phyloP scores from a whole-genome alignment of 1,140 invertebrate species.

The Pollicipes pollicipes region DNA sequence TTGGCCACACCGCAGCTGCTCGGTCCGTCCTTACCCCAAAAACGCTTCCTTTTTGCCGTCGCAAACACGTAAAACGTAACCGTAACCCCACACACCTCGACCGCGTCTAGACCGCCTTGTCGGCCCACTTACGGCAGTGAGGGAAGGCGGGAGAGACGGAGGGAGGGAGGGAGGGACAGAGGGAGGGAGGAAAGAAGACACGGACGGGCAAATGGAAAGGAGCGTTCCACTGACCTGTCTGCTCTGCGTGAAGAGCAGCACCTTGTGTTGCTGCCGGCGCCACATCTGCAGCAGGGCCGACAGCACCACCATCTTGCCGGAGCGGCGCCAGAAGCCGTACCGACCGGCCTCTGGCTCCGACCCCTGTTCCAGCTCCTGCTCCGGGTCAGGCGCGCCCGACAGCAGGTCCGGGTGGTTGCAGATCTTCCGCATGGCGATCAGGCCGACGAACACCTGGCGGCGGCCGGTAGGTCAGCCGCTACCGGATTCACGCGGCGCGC shows the following conservation, averaged over 20 bases:
- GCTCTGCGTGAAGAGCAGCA: constrained; percentile 81
- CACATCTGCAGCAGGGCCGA: constrained; percentile 77
- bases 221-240: constrained; percentile 35
- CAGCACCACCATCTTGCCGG: constrained; percentile 93
- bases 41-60: no score
- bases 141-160: no score
- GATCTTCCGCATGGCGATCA: constrained; percentile 78
- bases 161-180: no score
- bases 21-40: no score
- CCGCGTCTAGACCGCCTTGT: no score
- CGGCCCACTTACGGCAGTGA: no score
- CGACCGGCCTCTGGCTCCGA: constrained; percentile 15
- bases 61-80: no score
- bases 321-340: constrained; percentile 64
- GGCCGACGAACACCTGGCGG: constrained; percentile 52
- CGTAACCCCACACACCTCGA: no score
- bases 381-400: constrained; percentile 33
- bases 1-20: no score
- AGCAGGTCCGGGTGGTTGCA: constrained; percentile 94
- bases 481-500: no score
- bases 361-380: constrained; percentile 34
- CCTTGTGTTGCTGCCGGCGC: constrained; percentile 73
- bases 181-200: no score
- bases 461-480: no score
- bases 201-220: neutral